Evolutionary conservation across 2,113 vertebrate species (phyloP).

Genomic region (Boulengeromyrus knoepffleri): DNA sequence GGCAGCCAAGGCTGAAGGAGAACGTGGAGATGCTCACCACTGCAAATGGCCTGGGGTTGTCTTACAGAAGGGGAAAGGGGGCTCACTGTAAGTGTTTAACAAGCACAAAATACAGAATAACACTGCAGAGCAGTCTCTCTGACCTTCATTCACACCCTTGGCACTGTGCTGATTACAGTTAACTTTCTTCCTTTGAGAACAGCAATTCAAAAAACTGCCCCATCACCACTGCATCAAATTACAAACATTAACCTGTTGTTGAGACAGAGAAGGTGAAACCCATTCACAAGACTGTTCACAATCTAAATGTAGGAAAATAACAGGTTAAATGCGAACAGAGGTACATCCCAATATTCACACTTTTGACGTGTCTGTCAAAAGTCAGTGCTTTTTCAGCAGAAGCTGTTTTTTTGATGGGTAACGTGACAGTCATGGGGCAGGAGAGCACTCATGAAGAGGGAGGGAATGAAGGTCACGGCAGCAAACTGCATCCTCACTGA

Average conservation of each 20-base stretch:
- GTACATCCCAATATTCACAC: not conserved
- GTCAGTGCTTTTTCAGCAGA: not conserved
- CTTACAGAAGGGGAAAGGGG: not conserved
- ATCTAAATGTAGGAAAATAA: not conserved
- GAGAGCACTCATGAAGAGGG: not conserved
- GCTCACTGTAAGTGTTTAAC: not conserved
- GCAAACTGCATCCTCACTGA: constrained; percentile 7
- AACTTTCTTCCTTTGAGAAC: not conserved
- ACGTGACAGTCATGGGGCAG: not conserved
- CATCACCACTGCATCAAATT: not conserved
- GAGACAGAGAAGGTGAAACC: not conserved
- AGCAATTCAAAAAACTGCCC: not conserved
- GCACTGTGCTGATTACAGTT: not conserved
- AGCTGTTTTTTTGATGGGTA: not conserved
- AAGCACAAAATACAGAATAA: not conserved
- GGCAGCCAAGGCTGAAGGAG: not conserved
- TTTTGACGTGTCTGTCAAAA: not conserved
- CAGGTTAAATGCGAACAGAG: not conserved
- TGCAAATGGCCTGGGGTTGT: not conserved
- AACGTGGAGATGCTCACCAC: not conserved
- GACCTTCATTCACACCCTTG: not conserved
- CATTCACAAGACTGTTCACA: not conserved
- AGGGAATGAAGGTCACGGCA: not conserved
- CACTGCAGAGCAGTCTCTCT: not conserved
- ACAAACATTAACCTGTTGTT: not conserved